Base-by-base conservation (phyloP, 2,888 invertebrate genomes). In the Stratiomys singularior region DNA sequence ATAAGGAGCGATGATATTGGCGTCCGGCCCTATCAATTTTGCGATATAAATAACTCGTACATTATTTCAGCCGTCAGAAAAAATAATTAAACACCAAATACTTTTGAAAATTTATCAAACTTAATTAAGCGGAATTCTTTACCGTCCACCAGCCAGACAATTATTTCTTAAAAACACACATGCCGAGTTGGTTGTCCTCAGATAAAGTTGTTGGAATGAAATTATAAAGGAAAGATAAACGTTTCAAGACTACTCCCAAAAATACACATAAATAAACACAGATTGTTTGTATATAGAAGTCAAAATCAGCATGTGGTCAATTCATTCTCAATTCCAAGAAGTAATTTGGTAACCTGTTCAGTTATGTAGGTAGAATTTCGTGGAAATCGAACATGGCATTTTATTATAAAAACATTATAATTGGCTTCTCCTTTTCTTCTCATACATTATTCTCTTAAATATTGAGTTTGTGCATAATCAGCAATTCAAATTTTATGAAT, bases 341-440 rank as follows among this genome's bases (percentile, higher is more conserved):
- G 66, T 66, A 66, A 66, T 66, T 66, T 66, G 66, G 66, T 66
- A 66, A 66, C 66, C 66, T 66, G 66, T 66, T 66, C 66, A 66
- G 37, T 37, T 66, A 66, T 66, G 66, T 44, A 66, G 44, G 66
- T 21, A 44, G 44, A 66, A 52, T 37, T 66, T 66, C 66, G 15
- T 7, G 37, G 66, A 66, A 66, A 66, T 21, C 44, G 21, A 25
- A 25, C 60, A 60, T 21, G 21, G 21, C 25, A 60, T 60, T 21
- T 60, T 60, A 60, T 23, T 60, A 25, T 60, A 60, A n/a, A 25
- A 60, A 25, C 60, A 60, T 60, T 60, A 60, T 60, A 60, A 60
- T 60, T 60, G 25, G 60, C 25, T 60, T 3, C 60, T 60, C 5
- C 60, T 60, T 25, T 60, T 60, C 60, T 23, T 60, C 25, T 18